Conservation (phyloP, 2,113 vertebrate species). For the Sula dactylatra region DNA sequence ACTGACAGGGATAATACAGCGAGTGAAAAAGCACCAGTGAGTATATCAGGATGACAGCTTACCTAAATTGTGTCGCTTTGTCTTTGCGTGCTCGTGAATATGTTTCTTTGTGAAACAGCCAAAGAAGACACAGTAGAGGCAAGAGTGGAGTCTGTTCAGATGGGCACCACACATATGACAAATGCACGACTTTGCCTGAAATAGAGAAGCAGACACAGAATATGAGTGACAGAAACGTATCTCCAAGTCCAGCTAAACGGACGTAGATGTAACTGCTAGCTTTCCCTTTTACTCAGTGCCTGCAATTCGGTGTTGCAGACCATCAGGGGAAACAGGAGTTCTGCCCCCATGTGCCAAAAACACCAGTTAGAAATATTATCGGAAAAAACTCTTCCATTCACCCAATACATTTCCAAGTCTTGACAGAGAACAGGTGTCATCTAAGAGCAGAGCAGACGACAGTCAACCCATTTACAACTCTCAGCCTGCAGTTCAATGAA, state of each 20-base stretch:
- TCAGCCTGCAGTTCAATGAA: background rate
- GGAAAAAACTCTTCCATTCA: background rate
- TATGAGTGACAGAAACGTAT: background rate
- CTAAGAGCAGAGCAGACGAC: background rate
- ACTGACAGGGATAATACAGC: background rate
- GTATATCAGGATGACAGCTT: constrained; percentile 42
- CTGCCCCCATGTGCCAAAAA: background rate
- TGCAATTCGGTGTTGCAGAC: background rate
- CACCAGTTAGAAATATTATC: background rate
- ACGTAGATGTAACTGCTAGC: fast-evolving
- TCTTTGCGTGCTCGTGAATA: constrained; percentile 97
- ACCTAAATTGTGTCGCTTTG: constrained; percentile 98
- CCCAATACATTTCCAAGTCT: background rate
- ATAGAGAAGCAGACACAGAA: background rate
- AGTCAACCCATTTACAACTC: background rate
- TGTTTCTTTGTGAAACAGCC: constrained; percentile 99
- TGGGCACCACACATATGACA: constrained; percentile 89
- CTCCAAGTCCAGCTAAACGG: fast-evolving
- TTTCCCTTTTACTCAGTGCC: background rate
- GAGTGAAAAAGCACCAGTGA: background rate
- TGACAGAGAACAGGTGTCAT: background rate
- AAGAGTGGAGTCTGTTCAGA: constrained; percentile 96
- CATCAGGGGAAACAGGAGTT: background rate
- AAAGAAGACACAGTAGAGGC: constrained; percentile 98
- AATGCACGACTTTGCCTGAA: constrained; percentile 89